Evolutionary conservation across 2,797 vertebrate genomes (phyloP), one percentile per base, ranked within the genome.

Genomic region (Hypotaenidia philippensis): DNA sequence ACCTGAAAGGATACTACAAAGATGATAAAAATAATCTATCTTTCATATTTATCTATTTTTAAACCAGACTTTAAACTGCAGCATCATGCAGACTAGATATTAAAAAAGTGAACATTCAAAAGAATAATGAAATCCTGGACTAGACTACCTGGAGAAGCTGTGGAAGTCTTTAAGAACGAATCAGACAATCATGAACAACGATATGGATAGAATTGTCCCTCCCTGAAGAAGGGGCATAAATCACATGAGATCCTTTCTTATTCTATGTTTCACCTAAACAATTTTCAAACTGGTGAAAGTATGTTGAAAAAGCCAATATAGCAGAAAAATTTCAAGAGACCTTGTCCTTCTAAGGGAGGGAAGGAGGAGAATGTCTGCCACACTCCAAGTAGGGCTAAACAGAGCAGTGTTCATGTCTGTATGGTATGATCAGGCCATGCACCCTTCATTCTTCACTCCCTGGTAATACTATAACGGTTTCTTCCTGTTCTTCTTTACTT

Each of bases 391-490:
- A 47, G 20, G 23, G 22, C 29, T 47, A n/a, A 20, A 63, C 4
- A 49, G 38, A 77, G 32, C 53, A 83, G 4, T 9, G 27, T 27
- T 57, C 21, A 7, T 27, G 3, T 23, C 27, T 41, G 7, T 18
- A 5, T 29, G 14, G 26, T 63, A 36, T 44, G 41, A 26, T 17
- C 53, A 81, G 20, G 50, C 32, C 10, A 15, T 25, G 19, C 25
- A 55, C 13, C 14, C 18, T 70, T 74, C 4, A 1, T 85, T 83
- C 61, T 70, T 14, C 16, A 31, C 12, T 59, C 22, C 20, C 36
- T 21, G 10, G 2, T 26, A 86, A 70, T 0, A 1, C 29, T 27
- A 27, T 34, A 80, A 41, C 0, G 0, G 7, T 0, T 4, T 44
- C 18, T 65, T 49, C 27, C n/a, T 63, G 20, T 45, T 89, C 10